phyloP scores from a whole-genome alignment of 2,113 vertebrate species.

The Holacanthus passer region DNA sequence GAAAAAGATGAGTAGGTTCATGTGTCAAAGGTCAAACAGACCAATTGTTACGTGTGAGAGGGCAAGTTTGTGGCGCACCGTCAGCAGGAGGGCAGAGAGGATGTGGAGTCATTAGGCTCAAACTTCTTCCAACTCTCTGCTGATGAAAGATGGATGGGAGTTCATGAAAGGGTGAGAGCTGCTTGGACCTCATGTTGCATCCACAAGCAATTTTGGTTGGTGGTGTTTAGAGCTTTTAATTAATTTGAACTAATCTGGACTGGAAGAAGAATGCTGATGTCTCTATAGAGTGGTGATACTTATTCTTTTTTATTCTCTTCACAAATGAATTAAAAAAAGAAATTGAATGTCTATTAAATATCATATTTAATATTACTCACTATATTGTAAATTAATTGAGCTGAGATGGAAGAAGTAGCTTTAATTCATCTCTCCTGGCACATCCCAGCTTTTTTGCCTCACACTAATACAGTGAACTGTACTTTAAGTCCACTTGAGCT shows the following conservation, averaged over 20 bases:
- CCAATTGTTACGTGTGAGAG: conserved; percentile 58
- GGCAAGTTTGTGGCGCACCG: conserved; percentile 29
- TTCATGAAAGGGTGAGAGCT: conserved; percentile 58
- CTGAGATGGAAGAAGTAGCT: background rate
- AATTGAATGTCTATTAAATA: background rate
- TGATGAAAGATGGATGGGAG: conserved; percentile 56
- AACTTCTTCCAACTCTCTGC: conserved; percentile 46
- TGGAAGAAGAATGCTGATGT: background rate
- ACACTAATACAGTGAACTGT: background rate
- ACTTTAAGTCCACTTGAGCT: too few relatives aligned
- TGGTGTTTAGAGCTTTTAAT: conserved; percentile 6
- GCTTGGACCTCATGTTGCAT: background rate
- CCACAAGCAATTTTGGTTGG: background rate
- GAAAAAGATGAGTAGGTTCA: conserved; percentile 43
- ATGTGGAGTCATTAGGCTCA: conserved; percentile 69
- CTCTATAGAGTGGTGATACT: background rate
- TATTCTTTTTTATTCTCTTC: background rate
- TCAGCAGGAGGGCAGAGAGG: conserved; percentile 73
- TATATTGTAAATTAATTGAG: background rate
- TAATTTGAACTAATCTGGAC: background rate
- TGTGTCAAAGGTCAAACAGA: conserved; percentile 54
- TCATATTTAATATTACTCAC: background rate
- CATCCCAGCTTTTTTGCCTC: background rate
- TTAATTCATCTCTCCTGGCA: background rate
- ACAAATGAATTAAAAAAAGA: background rate